Evolutionary conservation across 2,797 vertebrate species (phyloP), one percentile per base, ranked within the genome.

Genomic region (Brachyrhaphis roseni): DNA sequence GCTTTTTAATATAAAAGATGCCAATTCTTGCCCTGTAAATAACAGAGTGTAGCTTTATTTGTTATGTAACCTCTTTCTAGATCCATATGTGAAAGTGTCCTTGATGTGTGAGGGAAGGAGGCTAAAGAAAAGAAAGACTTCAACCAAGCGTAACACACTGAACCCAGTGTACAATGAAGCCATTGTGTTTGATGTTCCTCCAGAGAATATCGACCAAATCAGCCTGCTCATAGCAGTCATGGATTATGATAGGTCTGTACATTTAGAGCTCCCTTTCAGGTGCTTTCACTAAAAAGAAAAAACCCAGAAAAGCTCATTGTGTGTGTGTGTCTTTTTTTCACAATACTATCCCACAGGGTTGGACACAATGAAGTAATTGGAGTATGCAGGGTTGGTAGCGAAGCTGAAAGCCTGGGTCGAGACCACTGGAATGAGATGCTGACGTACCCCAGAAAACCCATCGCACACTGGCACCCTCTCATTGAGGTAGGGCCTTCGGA

Each of bases 391-490:
- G 98, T 99, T 89, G 98, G 98, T 91, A 98, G 96, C 79, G 95
- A 97, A 64, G 98, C 98, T 0, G 97, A 98, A 88, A 96, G 95
- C 53, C 95, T 99, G 81, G 98, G 98, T 36, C 96, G 98, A 2
- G 97, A 99, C 91, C 98, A 99, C 95, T 99, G 98, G 98, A 98
- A 94, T 0, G 98, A 99, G 94, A 99, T 99, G 98, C 89, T 99
- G 49, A 95, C 96, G 0, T 99, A 99, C 70, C 98, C 98, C 45
- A 96, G 98, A 86, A 99, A 99, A 87, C 98, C 98, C 87, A 97
- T 99, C 4, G 98, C 98, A 82, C 98, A 97, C 93, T 99, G 98
- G 98, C 98, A 99, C 90, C 95, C 96, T 0, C 96, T 99, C 53
- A 87, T 97, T 72, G 98, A 99, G 98, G 98, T 99, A 97, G 87